Conservation (phyloP, 2,113 vertebrate genomes). For the Xenopus laevis region DNA sequence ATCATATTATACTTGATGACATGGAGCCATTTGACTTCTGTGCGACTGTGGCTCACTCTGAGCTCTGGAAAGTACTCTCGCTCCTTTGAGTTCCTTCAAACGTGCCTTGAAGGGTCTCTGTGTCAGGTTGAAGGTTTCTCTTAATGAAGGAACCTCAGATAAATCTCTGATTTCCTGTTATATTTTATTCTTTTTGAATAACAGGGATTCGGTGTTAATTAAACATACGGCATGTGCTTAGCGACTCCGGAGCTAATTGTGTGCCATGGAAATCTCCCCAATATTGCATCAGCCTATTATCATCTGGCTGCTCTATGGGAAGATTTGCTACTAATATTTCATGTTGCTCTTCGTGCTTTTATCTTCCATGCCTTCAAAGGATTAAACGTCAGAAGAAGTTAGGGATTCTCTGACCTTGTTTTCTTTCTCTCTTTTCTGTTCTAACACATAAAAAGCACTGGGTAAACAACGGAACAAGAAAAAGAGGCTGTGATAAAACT, state of each 20-base stretch:
- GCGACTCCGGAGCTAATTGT: conserved; percentile 8
- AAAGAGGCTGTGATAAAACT: not conserved
- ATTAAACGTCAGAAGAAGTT: conserved; percentile 27
- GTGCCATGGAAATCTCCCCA: not conserved
- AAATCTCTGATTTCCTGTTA: not conserved
- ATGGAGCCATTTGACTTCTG: no score
- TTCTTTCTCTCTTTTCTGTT: conserved; percentile 2
- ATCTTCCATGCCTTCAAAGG: conserved; percentile 34
- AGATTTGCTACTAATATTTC: conserved; percentile 42
- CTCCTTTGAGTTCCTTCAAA: no score
- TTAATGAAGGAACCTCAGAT: not conserved
- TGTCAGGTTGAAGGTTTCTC: not conserved
- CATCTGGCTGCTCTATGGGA: conserved; percentile 21
- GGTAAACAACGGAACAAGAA: conserved; percentile 13
- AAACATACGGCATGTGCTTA: not conserved
- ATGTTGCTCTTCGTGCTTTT: conserved; percentile 40
- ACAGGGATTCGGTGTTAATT: not conserved
- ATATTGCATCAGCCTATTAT: conserved; percentile 21
- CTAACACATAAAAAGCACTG: conserved; percentile 11
- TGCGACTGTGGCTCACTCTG: no score
- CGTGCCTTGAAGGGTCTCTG: no score
- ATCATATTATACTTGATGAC: no score
- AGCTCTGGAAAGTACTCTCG: no score
- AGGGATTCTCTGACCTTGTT: conserved; percentile 34
- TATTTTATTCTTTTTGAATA: not conserved